Conservation (phyloP, 2,797 vertebrate genomes). For the Neomorphus geoffroyi region DNA sequence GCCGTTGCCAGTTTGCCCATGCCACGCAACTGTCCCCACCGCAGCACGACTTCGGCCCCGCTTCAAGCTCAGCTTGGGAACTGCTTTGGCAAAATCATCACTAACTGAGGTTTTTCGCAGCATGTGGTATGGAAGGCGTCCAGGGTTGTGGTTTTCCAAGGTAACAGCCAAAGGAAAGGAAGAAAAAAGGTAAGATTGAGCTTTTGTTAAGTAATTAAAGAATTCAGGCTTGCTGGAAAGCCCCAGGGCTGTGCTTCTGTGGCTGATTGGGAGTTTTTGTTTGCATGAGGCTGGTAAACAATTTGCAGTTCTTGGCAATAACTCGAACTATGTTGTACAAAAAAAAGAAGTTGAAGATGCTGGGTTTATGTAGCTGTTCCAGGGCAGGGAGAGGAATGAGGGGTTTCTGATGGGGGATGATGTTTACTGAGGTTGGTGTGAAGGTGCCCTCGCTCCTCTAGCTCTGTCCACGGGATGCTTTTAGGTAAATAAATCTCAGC, state of each 20-base stretch:
- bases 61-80: background rate
- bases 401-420: background rate
- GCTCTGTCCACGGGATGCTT: background rate
- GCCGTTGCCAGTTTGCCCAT: fast-evolving
- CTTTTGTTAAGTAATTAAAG: constrained; percentile 64
- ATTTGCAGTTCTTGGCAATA: constrained; percentile 52
- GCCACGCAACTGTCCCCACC: background rate
- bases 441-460: background rate
- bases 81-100: background rate
- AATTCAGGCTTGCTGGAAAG: constrained; percentile 34
- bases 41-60: fast-evolving
- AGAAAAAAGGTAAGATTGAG: background rate
- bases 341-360: background rate
- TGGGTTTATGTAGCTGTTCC: background rate
- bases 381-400: background rate
- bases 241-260: constrained; percentile 32
- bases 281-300: constrained; percentile 45
- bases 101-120: constrained; percentile 7
- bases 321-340: constrained; percentile 9
- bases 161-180: background rate
- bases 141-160: constrained; percentile 41
- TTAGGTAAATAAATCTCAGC: background rate
- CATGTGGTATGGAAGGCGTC: background rate
- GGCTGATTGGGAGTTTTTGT: constrained; percentile 1
- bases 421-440: fast-evolving